Percentiles rank a stretch among this genome's conserved stretches.
Conservation (phyloP, 1,140 invertebrate species). For the Drosophila orena region DNA sequence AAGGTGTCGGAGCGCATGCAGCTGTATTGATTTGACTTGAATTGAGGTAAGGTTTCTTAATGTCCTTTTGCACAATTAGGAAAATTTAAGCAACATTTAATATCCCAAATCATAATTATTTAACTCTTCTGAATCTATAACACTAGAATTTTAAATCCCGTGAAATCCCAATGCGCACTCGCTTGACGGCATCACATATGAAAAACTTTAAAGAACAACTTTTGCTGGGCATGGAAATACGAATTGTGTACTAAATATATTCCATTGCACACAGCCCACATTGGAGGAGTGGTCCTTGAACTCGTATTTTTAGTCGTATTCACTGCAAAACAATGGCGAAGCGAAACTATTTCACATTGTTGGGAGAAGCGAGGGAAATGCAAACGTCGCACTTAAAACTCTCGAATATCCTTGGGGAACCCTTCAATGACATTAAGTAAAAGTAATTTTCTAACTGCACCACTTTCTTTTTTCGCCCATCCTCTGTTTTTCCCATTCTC, state of each 20-base stretch:
- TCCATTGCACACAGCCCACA: constrained; percentile 6
- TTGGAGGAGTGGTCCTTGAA: constrained; percentile 56
- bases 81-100: no score
- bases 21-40: no score
- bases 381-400: constrained; percentile 65
- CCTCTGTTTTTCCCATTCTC: constrained; percentile 14
- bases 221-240: constrained; percentile 35
- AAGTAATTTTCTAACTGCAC: constrained; percentile 76
- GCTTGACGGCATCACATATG: constrained; percentile 26
- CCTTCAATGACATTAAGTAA: constrained; percentile 66
- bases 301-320: constrained; percentile 45
- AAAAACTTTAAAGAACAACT: constrained; percentile 45
- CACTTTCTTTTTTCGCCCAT: constrained; percentile 20
- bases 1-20: no score
- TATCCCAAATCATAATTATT: neutral
- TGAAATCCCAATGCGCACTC: constrained; percentile 27
- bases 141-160: neutral
- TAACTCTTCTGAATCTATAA: neutral
- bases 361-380: constrained; percentile 44
- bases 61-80: no score
- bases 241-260: neutral
- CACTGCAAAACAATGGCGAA: constrained; percentile 46
- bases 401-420: constrained; percentile 54
- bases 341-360: constrained; percentile 52
- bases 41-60: no score